Evolutionary conservation across 2,888 invertebrate genomes (phyloP).

Genomic region (Amiota minor): DNA sequence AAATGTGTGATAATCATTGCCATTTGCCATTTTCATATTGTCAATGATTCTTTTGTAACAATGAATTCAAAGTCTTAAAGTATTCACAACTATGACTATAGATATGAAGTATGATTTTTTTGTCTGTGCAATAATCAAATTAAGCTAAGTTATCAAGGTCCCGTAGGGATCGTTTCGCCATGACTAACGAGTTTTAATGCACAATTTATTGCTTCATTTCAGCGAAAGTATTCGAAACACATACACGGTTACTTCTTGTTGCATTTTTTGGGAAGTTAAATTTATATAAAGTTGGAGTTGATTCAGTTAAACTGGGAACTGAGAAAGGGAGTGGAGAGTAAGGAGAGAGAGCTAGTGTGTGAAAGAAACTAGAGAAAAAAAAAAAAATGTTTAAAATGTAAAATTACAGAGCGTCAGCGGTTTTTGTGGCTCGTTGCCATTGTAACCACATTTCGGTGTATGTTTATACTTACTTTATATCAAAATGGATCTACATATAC

Average conservation of each 20-base stretch:
- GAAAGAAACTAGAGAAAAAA: neutral
- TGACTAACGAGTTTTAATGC: neutral
- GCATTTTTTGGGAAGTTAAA: neutral
- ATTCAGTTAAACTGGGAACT: neutral
- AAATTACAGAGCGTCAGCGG: slow-evolving; percentile 59
- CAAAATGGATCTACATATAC: slow-evolving; percentile 4
- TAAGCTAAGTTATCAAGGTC: too few species aligned
- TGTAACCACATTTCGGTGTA: slow-evolving; percentile 67
- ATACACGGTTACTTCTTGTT: neutral
- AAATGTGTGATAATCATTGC: too few species aligned
- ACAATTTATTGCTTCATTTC: slow-evolving; percentile 8
- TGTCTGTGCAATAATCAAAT: too few species aligned
- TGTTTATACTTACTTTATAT: slow-evolving; percentile 51
- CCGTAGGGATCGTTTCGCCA: too few species aligned
- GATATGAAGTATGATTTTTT: too few species aligned
- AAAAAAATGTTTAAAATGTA: slow-evolving; percentile 39
- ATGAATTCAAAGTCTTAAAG: too few species aligned
- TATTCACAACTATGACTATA: too few species aligned
- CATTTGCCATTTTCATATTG: too few species aligned
- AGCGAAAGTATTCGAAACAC: neutral
- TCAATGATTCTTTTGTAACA: too few species aligned
- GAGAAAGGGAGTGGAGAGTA: too few species aligned
- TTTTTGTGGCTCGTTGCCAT: slow-evolving; percentile 54
- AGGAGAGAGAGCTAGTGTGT: neutral
- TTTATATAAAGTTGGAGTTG: neutral